Base-by-base conservation (phyloP, 2,888 invertebrate species). In the Rhorus exstirpatorius region DNA sequence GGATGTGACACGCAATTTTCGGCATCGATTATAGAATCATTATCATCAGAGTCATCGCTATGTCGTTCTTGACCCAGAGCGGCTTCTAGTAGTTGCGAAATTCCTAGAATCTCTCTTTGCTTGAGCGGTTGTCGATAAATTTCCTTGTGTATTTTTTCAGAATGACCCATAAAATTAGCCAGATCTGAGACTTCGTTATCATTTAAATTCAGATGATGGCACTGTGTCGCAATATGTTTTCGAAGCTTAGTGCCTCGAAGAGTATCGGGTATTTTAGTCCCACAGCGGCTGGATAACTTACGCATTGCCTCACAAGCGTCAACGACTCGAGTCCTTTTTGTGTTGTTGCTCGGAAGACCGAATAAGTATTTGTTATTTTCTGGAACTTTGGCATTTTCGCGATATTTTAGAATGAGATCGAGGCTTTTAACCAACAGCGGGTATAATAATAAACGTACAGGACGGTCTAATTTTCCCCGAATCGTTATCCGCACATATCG, bases 101-200 rank as follows among this genome's bases (percentile, higher is more conserved):
- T 84, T 49, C 81, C 44, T 24, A 84, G 63, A 24, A 87, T 86
- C 10, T 87, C 87, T 63, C 82, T 63, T 12, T 55, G 74, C 2
- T 74, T 24, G 55, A 86, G 70, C 1, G 87, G 87, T 58, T 86
- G 82, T n/a, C 86, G 76, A 70, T 88, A 87, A 53, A 84, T 76
- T 1, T 77, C 41, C 10, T 75, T 74, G 14, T 82, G 78, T 3
- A 83, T 72, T 46, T 75, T 24, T 14, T 79, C 46, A 35, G 75
- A 49, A 44, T 84, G 84, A 4, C 84, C 84, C 49, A 84, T 53
- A 46, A 76, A 84, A 14, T 76, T 58, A 10, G 82, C 84, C 0
- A 84, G 60, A 12, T 80, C 75, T 14, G 65, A 46, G 0, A 68
- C 31, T 8, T 75, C 61, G 49, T 19, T 46, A 19, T 24, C 78